A percentile compares a stretch with the other conserved stretches of the same genome.
Conservation (phyloP, 2,888 invertebrate genomes). For the Marronus borbonicus region DNA sequence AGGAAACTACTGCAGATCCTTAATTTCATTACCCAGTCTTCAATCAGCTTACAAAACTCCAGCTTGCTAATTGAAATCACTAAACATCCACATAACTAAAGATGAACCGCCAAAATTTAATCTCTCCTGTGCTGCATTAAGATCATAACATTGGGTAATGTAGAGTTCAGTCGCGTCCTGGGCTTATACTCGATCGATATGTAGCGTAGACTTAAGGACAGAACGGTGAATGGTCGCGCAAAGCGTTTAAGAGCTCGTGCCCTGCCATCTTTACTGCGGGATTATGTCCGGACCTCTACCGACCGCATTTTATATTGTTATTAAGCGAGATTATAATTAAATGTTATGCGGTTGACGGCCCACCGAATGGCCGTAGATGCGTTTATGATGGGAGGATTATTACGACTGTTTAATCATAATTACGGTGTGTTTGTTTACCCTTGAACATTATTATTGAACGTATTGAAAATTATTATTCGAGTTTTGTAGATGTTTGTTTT, state of each 20-base stretch:
- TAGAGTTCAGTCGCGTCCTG: too few species aligned
- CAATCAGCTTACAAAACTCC: too few species aligned
- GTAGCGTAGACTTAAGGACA: background rate
- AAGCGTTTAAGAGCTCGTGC: constrained; percentile 37
- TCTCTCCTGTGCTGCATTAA: too few species aligned
- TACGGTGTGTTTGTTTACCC: constrained; percentile 51
- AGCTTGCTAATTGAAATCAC: too few species aligned
- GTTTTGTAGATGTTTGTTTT: background rate
- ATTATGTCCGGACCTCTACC: constrained; percentile 39
- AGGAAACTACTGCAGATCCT: too few species aligned
- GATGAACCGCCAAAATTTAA: too few species aligned
- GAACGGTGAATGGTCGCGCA: constrained; percentile 13
- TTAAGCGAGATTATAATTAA: constrained; percentile 50
- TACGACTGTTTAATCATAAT: constrained; percentile 50
- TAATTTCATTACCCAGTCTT: too few species aligned
- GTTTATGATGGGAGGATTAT: constrained; percentile 43
- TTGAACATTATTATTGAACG: constrained; percentile 37
- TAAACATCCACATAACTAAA: too few species aligned
- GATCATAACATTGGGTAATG: background rate
- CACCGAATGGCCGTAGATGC: constrained; percentile 35
- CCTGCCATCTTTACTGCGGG: constrained; percentile 49
- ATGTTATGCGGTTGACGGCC: constrained; percentile 42
- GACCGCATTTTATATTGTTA: constrained; percentile 45
- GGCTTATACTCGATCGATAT: background rate
- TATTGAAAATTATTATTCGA: constrained; percentile 26